Evolutionary conservation across 1,140 invertebrate species (phyloP).

Genomic region (Maniola jurtina): DNA sequence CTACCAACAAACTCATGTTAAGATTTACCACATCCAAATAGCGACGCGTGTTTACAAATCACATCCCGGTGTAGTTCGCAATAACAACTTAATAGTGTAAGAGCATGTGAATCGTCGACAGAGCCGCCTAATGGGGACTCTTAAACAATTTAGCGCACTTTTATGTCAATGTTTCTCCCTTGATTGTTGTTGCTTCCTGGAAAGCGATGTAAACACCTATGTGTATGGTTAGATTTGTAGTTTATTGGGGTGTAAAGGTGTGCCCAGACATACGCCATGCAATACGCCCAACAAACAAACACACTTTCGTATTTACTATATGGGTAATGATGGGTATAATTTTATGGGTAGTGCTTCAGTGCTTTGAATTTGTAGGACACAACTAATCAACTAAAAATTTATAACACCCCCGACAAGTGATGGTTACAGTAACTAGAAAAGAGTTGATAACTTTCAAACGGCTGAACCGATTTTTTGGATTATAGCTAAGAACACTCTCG

Average conservation of each 20-base stretch:
- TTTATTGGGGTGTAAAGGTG: background rate
- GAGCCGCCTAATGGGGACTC: constrained; percentile 58
- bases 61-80: constrained; percentile 25
- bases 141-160: constrained; percentile 62
- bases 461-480: too few relatives aligned
- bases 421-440: too few relatives aligned
- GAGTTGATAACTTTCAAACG: too few relatives aligned
- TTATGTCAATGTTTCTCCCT: constrained; percentile 44
- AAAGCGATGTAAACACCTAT: constrained; percentile 3
- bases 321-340: background rate
- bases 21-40: constrained; percentile 35
- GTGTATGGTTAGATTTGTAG: background rate
- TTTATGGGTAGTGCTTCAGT: too few relatives aligned
- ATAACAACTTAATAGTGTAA: constrained; percentile 74
- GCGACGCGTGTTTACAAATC: background rate
- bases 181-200: constrained; percentile 30
- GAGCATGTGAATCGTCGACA: constrained; percentile 62
- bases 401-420: too few relatives aligned
- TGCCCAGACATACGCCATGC: too few relatives aligned
- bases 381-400: background rate
- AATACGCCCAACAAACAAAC: too few relatives aligned
- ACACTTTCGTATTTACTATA: too few relatives aligned
- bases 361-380: too few relatives aligned
- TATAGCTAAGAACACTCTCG: too few relatives aligned
- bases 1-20: too few relatives aligned